These are phyloP conservation scores for Drosophila nr. medialis DNA, from an alignment of 2,888 invertebrate genomes.

Conservation along the genomic window DNA sequence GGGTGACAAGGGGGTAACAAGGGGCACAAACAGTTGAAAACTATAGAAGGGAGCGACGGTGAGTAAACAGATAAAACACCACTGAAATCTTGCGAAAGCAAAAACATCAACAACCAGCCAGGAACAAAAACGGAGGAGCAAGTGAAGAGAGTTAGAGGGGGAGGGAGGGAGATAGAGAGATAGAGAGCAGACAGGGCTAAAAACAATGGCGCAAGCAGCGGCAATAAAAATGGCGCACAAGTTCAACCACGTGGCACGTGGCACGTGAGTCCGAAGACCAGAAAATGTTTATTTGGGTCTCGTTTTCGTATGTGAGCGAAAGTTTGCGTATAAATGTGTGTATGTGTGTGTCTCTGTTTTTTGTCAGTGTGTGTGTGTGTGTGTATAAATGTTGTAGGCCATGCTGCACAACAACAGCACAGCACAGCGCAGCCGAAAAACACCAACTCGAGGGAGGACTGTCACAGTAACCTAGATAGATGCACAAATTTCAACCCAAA, in stretches of 20 bases:
- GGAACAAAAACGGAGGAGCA: conserved; percentile 27
- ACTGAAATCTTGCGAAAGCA: conserved; percentile 72
- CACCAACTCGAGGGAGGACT: conserved; percentile 65
- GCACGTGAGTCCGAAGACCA: conserved; percentile 77
- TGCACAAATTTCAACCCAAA: conserved; percentile 75
- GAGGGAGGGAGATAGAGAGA: conserved; percentile 3
- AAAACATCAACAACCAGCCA: conserved; percentile 71
- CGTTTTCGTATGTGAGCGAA: conserved; percentile 32
- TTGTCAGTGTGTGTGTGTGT: conserved; percentile 18
- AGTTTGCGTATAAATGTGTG: conserved; percentile 21
- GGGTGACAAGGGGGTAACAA: neutral
- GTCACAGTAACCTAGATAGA: conserved; percentile 79
- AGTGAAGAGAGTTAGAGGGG: neutral
- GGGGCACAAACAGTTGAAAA: neutral
- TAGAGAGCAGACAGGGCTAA: conserved; percentile 34
- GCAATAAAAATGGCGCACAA: conserved; percentile 80
- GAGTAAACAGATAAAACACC: conserved; percentile 67
- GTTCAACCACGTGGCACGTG: conserved; percentile 70
- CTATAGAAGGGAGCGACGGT: conserved; percentile 28
- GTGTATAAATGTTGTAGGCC: conserved; percentile 62
- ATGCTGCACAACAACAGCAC: conserved; percentile 49
- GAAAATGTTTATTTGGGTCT: conserved; percentile 79
- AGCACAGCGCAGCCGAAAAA: conserved; percentile 16
- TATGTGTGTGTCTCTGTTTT: conserved; percentile 25
- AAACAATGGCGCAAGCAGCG: conserved; percentile 72